phyloP scores from a whole-genome alignment of 2,113 vertebrate species.

The Herpetotheres cachinnans region DNA sequence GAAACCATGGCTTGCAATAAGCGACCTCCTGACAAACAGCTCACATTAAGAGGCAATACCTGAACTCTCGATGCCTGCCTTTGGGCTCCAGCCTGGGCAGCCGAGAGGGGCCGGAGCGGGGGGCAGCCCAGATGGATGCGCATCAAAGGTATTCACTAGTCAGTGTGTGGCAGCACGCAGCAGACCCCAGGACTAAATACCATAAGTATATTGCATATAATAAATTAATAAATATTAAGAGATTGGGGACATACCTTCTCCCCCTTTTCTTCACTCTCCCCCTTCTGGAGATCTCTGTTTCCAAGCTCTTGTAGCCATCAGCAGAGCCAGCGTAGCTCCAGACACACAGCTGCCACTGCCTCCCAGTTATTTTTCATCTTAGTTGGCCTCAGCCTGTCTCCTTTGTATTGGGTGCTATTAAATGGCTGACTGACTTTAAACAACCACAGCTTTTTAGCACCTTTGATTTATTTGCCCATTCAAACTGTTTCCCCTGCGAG shows the following conservation, averaged over 20 bases:
- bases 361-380: background rate
- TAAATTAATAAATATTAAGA: background rate
- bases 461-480: background rate
- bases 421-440: background rate
- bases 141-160: background rate
- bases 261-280: background rate
- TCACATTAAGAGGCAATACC: background rate
- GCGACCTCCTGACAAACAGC: background rate
- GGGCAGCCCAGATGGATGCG: rapidly evolving
- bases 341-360: background rate
- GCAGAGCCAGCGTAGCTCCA: background rate
- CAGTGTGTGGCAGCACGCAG: rapidly evolving
- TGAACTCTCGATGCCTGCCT: rapidly evolving
- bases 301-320: background rate
- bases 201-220: background rate
- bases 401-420: background rate
- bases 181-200: background rate
- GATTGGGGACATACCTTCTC: background rate
- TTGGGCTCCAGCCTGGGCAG: background rate
- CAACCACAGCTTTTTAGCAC: background rate
- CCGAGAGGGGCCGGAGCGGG: background rate
- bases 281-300: background rate
- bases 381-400: background rate
- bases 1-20: background rate
- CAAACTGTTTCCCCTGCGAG: background rate